These are phyloP conservation scores for Teleogryllus oceanicus DNA, from an alignment of 2,888 invertebrate genomes.

Conservation along the genomic window DNA sequence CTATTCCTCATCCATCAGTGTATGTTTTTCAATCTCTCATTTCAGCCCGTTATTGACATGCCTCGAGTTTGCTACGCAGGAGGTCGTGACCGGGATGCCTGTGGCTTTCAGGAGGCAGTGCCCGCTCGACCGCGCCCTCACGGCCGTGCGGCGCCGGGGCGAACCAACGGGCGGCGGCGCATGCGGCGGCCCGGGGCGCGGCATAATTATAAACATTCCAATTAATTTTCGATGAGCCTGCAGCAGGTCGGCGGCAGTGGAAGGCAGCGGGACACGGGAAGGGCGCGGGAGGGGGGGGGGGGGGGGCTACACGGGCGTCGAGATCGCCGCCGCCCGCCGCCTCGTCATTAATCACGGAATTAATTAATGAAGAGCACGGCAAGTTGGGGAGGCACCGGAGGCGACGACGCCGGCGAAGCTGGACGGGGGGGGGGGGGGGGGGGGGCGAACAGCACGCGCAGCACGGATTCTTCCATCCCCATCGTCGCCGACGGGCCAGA, in stretches of 20 bases:
- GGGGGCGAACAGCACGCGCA: no score
- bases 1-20: no score
- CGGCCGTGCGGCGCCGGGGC: neutral
- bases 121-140: neutral
- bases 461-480: no score
- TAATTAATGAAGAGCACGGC: neutral
- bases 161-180: neutral
- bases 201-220: conserved; percentile 10
- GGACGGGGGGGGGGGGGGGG: no score
- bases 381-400: neutral
- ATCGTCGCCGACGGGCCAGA: no score
- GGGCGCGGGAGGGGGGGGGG: neutral
- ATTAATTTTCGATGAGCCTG: conserved; percentile 4
- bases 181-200: neutral
- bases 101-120: neutral
- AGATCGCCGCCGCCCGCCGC: neutral
- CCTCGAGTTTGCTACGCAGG: no score
- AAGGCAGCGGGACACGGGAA: neutral
- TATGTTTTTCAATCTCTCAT: no score
- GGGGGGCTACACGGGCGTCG: neutral
- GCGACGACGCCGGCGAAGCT: neutral
- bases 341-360: conserved; percentile 2
- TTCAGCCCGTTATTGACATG: no score
- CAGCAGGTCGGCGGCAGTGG: neutral
- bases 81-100: no score